These are phyloP conservation scores for Adelphocoris suturalis DNA, from an alignment of 2,888 invertebrate species.

Conservation along the genomic window DNA sequence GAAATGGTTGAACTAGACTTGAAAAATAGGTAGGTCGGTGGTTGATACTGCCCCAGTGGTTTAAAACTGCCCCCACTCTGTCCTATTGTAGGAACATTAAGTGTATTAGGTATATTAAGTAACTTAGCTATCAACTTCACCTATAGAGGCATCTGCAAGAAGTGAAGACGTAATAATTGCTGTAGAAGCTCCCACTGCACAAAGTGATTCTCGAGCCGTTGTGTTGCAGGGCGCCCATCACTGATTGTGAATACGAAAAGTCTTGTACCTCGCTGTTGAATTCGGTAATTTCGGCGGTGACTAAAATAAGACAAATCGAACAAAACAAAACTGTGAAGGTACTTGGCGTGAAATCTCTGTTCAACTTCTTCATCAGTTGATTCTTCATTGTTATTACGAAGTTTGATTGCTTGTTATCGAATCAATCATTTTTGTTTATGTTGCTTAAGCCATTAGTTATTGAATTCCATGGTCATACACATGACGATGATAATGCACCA, in stretches of 20 bases:
- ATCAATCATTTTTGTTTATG: too few species aligned
- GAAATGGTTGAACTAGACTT: too few species aligned
- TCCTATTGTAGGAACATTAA: too few species aligned
- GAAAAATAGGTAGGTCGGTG: too few species aligned
- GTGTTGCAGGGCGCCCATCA: neutral
- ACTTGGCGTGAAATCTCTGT: neutral
- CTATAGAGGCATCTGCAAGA: neutral
- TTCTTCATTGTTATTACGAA: too few species aligned
- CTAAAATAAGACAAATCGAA: neutral
- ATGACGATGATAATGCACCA: too few species aligned
- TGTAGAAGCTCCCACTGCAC: neutral
- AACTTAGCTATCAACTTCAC: neutral
- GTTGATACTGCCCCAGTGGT: too few species aligned
- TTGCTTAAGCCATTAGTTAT: too few species aligned
- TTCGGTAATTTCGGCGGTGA: neutral
- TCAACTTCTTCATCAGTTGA: neutral
- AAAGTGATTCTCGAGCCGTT: neutral
- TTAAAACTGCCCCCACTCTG: too few species aligned
- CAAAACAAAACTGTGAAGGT: neutral
- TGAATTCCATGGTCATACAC: too few species aligned
- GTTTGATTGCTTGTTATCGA: too few species aligned
- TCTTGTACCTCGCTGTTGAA: neutral
- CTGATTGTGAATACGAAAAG: neutral
- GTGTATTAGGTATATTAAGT: too few species aligned
- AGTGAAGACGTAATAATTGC: neutral